Base-by-base conservation (phyloP, 2,113 vertebrate genomes). In the Lamprologus callipterus region DNA sequence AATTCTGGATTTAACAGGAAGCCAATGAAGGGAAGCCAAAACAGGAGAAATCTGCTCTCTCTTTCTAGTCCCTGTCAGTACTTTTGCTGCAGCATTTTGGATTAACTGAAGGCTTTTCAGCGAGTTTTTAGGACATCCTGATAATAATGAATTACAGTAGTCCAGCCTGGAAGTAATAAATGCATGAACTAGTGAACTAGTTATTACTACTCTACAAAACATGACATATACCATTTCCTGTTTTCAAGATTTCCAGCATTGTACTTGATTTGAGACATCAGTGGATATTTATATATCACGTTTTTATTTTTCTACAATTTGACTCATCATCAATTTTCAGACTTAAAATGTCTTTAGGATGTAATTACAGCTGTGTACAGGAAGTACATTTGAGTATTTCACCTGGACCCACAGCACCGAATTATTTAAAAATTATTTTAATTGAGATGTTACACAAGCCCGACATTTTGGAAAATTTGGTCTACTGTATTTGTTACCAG, bases 71-170 rank as follows among this genome's bases (percentile, higher is more conserved):
- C 4, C n/a, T 54, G 53, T 54, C 53, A 54, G 53, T 0, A 54
- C 53, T 12, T 0, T 13, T 54, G n/a, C 53, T 23, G 6, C 53
- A 54, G 53, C 10, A 1, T 55, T 55, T 55, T 55, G n/a, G 1
- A 54, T 54, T 23, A 55, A 0, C 0, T 55, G n/a, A 23, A 55
- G 53, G 4, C 53, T 12, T 55, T 54, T 54, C 53, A 54, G 53
- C 0, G 11, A 23, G n/a, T 23, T 23, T 55, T 55, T 55, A 0
- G 53, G 53, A 55, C 21, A 55, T 55, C 21, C 21, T 55, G 53
- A 55, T 55, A 55, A 23, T 55, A 55, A 55, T 23, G 53, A 55
- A 55, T 55, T 55, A 55, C 53, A 23, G 21, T 55, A 23, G 11
- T 26, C 21, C 11, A 55, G 4, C 53, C 53, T 55, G 53, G 53